Evolutionary conservation across 2,113 vertebrate species (phyloP).

Genomic region (Ibidorhyncha struthersii): DNA sequence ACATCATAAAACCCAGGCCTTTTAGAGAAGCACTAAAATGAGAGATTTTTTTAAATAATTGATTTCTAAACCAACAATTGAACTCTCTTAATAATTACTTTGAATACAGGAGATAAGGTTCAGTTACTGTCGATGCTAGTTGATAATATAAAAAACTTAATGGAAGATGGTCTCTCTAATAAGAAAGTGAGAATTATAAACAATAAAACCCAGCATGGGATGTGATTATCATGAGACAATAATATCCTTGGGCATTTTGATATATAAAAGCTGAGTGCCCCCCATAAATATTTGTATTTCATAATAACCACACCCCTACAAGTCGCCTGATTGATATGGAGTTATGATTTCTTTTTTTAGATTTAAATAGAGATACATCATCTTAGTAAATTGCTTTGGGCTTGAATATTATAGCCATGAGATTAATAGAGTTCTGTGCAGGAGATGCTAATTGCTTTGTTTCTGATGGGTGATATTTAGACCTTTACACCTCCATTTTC

Average conservation of each 20-base stretch:
- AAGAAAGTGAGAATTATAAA: constrained; percentile 51
- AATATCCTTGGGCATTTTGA: constrained; percentile 17
- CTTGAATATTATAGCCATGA: background rate
- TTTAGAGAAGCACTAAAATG: constrained; percentile 2
- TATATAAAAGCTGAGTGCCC: background rate
- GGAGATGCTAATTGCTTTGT: background rate
- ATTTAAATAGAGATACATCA: constrained; percentile 28
- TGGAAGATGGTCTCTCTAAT: constrained; percentile 47
- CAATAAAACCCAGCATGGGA: constrained; percentile 34
- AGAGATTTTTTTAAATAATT: constrained; percentile 36
- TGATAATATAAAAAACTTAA: constrained; percentile 50
- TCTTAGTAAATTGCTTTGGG: constrained; percentile 22
- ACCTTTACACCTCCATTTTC: background rate
- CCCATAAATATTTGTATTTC: background rate
- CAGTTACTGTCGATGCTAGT: constrained; percentile 32
- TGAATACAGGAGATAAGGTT: constrained; percentile 25
- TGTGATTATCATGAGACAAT: constrained; percentile 35
- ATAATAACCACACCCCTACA: constrained; percentile 29
- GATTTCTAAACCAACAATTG: constrained; percentile 17
- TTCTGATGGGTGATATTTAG: background rate
- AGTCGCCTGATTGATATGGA: background rate
- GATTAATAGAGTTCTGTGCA: background rate
- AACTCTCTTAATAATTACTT: constrained; percentile 43
- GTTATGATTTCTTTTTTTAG: background rate
- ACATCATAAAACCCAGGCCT: background rate